Evolutionary conservation across 2,888 invertebrate species (phyloP), one percentile per base, ranked within the genome.

Genomic region (Macrosoma leucophasiata): DNA sequence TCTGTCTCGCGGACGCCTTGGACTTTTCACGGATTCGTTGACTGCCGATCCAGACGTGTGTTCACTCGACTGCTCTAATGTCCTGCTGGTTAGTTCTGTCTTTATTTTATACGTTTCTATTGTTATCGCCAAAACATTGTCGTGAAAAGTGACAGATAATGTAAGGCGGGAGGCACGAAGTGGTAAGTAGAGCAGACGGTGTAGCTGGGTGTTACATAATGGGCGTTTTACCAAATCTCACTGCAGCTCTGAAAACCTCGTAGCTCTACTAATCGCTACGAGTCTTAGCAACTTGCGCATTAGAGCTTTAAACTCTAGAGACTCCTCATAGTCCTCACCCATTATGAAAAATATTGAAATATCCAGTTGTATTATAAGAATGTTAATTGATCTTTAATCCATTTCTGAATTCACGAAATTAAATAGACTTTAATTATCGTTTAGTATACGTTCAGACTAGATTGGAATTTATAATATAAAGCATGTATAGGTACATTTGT

Each of bases 51-150:
- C 53, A 43, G 40, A 42, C 46, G 74, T 72, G 77, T 78, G 79
- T 75, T 79, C 76, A 59, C 68, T 73, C 68, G 72, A 73, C 74
- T 71, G 74, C 68, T 79, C 79, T 73, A 76, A 81, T 81, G 79
- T 67, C 68, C 68, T 68, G 60, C 77, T 76, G 79, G 79, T 79
- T 71, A 77, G 79, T 79, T 57, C 30, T 18, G 43, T 41, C 49
- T 51, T 49, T 35, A 36, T 35, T 30, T 36, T 25, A 23, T 29
- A 22, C 29, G 20, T 6, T 29, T 18, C 18, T 22, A 17, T 27
- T 29, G 24, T 27, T 19, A 21, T 31, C 19, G 11, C 18, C 9
- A 36, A 31, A 30, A 12, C 12, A 10, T 27, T 28, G 13, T 17
- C 25, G 23, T 36, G 34, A 41, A 33, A 22, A 25, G 27, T 30